phyloP scores from a whole-genome alignment of 2,113 vertebrate species.

The Apteryx mantelli region DNA sequence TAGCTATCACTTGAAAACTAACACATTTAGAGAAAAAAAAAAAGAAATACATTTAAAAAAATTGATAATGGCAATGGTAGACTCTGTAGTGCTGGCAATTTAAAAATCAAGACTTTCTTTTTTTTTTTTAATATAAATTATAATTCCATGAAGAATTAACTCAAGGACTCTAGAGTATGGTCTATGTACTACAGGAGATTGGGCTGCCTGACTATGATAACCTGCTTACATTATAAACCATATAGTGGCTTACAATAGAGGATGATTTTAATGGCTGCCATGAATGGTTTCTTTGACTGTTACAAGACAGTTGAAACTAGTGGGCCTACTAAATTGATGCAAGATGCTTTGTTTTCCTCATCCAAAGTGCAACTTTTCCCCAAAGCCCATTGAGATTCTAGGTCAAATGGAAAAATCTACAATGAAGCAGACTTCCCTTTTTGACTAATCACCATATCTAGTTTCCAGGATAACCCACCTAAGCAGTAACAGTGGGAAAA shows the following conservation, averaged over 20 bases:
- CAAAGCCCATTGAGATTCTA: not conserved
- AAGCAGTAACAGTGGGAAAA: not conserved
- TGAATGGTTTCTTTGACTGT: not conserved
- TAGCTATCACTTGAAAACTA: not conserved
- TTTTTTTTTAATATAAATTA: not conserved
- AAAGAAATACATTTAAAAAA: not conserved
- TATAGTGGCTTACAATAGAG: not conserved
- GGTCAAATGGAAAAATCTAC: not conserved
- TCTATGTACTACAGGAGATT: not conserved
- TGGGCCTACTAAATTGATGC: not conserved
- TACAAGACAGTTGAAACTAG: not conserved
- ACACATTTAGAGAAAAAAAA: not conserved
- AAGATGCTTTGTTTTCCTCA: not conserved
- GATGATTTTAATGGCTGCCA: not conserved
- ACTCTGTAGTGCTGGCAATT: not conserved
- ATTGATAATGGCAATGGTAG: not conserved
- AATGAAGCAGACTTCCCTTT: not conserved
- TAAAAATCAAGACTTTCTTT: not conserved
- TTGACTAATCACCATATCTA: not conserved
- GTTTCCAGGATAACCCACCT: fast-evolving
- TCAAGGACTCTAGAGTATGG: not conserved
- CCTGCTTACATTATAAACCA: not conserved
- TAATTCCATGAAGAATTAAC: not conserved
- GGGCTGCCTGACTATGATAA: not conserved
- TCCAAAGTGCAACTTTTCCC: not conserved